Evolutionary conservation across 37 sponge, comb jelly and placozoan species (phyloP).

Genomic region (Eunapius fragilis): DNA sequence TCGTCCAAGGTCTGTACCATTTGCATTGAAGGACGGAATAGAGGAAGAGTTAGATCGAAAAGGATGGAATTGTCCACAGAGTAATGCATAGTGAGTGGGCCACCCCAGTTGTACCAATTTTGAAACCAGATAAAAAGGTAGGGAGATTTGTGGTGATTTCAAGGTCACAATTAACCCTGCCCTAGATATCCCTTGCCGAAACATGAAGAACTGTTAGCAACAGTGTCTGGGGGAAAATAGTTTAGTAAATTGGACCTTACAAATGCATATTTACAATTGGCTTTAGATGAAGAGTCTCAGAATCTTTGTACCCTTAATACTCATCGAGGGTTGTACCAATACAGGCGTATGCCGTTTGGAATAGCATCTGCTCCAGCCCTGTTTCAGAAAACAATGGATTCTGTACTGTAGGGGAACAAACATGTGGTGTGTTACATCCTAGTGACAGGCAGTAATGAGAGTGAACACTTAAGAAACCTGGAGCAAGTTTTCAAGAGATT

Average conservation of each 20-base stretch:
- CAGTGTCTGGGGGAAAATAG: conserved; percentile 27
- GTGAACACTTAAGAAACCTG: no score
- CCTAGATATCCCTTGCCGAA: conserved; percentile 48
- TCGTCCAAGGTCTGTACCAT: conserved; percentile 17
- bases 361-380: conserved; percentile 29
- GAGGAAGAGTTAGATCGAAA: conserved; percentile 17
- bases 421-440: neutral
- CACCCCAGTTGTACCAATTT: conserved; percentile 49
- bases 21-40: conserved; percentile 1
- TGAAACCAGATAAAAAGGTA: conserved; percentile 32
- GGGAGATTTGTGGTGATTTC: conserved; percentile 58
- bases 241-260: conserved; percentile 54
- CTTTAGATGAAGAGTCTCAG: conserved; percentile 24
- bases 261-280: conserved; percentile 39
- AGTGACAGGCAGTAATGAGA: no score
- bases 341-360: conserved; percentile 18
- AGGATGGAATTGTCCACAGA: conserved; percentile 24
- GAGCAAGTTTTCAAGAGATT: no score
- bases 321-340: conserved; percentile 45
- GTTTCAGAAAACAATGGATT: conserved; percentile 10
- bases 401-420: neutral
- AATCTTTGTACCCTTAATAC: conserved; percentile 72
- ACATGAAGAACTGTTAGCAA: conserved; percentile 35
- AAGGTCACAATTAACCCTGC: conserved; percentile 47
- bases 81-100: conserved; percentile 54